Conservation (phyloP, 2,113 vertebrate genomes). For the Girardinichthys multiradiatus region DNA sequence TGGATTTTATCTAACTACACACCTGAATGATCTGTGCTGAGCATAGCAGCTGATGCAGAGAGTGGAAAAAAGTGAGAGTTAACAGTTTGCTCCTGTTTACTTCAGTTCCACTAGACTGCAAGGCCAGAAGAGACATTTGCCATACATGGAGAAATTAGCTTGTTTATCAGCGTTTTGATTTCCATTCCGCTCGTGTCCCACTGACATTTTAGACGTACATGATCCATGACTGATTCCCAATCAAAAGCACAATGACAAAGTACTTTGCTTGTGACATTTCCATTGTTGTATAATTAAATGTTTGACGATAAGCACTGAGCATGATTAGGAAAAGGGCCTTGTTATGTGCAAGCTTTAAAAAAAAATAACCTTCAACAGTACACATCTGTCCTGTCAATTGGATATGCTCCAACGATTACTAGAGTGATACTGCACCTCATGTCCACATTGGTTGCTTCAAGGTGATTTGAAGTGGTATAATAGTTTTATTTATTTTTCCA, state of each 20-base stretch:
- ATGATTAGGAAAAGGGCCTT: slow-evolving; percentile 65
- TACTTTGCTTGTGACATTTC: slow-evolving; percentile 51
- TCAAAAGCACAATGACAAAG: slow-evolving; percentile 66
- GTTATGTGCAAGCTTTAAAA: slow-evolving; percentile 46
- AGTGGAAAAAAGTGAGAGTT: slow-evolving; percentile 37
- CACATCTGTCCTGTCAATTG: slow-evolving; percentile 70
- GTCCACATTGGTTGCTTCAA: slow-evolving; percentile 52
- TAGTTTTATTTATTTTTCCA: slow-evolving; percentile 17
- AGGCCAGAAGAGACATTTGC: slow-evolving; percentile 70
- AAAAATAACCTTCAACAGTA: slow-evolving; percentile 74
- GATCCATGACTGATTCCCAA: slow-evolving; percentile 81
- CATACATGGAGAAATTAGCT: slow-evolving; percentile 71
- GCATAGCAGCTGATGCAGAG: slow-evolving; percentile 63
- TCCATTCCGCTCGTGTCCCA: slow-evolving; percentile 60
- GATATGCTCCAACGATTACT: slow-evolving; percentile 67
- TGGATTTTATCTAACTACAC: slow-evolving; percentile 75
- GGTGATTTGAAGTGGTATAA: slow-evolving; percentile 53
- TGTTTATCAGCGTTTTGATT: slow-evolving; percentile 80
- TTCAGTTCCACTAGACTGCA: slow-evolving; percentile 66
- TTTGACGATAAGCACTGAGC: slow-evolving; percentile 64
- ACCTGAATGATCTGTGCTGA: slow-evolving; percentile 76
- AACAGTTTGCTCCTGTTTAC: slow-evolving; percentile 73
- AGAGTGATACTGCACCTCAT: slow-evolving; percentile 36
- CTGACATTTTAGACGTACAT: slow-evolving; percentile 77
- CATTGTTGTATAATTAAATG: slow-evolving; percentile 75